Evolutionary conservation across 2,888 invertebrate genomes (phyloP).

Genomic region (Rotaria sp.): DNA sequence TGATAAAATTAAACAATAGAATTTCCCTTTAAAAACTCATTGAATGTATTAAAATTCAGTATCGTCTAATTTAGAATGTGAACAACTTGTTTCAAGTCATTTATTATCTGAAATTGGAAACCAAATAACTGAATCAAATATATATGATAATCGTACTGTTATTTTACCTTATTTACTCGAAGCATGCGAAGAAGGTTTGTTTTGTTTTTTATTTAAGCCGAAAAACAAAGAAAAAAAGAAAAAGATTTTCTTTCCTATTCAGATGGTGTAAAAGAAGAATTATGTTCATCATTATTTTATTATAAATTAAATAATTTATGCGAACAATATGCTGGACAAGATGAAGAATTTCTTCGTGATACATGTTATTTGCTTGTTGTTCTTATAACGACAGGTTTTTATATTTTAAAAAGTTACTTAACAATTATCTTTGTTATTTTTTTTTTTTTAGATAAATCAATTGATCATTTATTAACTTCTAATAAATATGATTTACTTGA

Average conservation of each 20-base stretch:
- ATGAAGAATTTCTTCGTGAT: constrained; percentile 29
- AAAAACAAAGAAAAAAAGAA: background rate
- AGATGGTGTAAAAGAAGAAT: constrained; percentile 26
- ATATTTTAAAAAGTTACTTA: background rate
- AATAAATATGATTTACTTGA: constrained; percentile 2
- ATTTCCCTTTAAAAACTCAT: too few species aligned
- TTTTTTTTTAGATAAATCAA: background rate
- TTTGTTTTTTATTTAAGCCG: background rate
- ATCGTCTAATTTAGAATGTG: background rate
- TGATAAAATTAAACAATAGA: too few species aligned
- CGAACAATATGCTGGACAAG: background rate
- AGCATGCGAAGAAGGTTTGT: constrained; percentile 20
- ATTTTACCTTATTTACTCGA: constrained; percentile 1
- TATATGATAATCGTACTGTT: constrained; percentile 18
- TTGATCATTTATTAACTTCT: constrained; percentile 5
- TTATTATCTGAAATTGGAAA: background rate
- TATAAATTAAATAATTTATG: constrained; percentile 14
- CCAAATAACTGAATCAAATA: background rate
- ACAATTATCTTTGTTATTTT: too few species aligned
- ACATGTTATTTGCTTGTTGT: constrained; percentile 21
- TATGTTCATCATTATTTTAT: constrained; percentile 13
- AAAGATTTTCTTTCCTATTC: background rate
- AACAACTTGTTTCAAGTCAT: background rate
- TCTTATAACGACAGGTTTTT: background rate
- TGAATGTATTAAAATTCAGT: too few species aligned